A percentile compares a stretch with the other conserved stretches of the same genome.
Conservation (phyloP, 2,113 vertebrate species). For the Holacanthus passer region DNA sequence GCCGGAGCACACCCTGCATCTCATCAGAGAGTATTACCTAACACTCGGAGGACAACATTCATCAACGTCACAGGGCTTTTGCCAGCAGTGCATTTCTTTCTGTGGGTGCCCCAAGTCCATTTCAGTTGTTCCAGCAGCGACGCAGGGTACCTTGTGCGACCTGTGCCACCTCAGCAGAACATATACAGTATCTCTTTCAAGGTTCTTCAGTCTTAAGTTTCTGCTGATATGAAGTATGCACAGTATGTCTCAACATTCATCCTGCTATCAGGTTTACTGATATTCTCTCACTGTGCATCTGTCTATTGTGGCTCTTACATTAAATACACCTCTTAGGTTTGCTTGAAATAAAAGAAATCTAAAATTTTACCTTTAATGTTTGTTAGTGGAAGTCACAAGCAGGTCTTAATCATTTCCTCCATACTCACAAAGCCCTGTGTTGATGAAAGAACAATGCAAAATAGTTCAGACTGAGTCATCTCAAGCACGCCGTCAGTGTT, state of each 20-base stretch:
- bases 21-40: slow-evolving; percentile 82
- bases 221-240: slow-evolving; percentile 55
- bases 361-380: neutral
- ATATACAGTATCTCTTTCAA: slow-evolving; percentile 58
- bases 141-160: slow-evolving; percentile 43
- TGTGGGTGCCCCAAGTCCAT: slow-evolving; percentile 59
- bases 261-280: slow-evolving; percentile 19
- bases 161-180: slow-evolving; percentile 56
- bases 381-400: neutral
- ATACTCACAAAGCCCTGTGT: neutral
- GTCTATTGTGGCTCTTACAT: neutral
- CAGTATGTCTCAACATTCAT: too few relatives aligned
- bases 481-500: neutral
- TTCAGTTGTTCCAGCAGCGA: slow-evolving; percentile 65
- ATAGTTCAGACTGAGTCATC: slow-evolving; percentile 26
- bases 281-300: neutral
- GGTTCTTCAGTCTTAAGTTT: slow-evolving; percentile 59
- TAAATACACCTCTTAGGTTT: neutral
- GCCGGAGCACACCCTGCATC: slow-evolving; percentile 62
- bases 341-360: neutral
- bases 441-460: neutral
- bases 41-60: slow-evolving; percentile 82
- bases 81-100: slow-evolving; percentile 80
- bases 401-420: neutral
- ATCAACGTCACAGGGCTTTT: slow-evolving; percentile 81